Evolutionary conservation across 2,888 invertebrate species (phyloP), one percentile per base, ranked within the genome.

Genomic region (Pandemis cinnamomeana): DNA sequence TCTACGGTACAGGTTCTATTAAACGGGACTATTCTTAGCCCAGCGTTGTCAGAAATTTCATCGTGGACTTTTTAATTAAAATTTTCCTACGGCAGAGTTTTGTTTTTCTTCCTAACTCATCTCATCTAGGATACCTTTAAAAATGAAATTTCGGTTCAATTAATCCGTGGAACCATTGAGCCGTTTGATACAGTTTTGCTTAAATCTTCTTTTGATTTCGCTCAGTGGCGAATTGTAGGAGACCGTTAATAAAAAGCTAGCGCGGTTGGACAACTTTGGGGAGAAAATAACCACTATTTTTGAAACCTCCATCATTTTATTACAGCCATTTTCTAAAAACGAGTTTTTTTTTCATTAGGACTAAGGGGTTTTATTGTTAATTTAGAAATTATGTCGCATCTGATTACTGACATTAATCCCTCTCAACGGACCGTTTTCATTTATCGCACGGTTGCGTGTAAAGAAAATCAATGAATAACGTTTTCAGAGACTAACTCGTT

Each of bases 361-460:
- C 10, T 0, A 8, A 44, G 7, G 5, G 44, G 6, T 20, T 1
- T 20, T 27, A n/a, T 20, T 61, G 10, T 15, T 48, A n/a, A 69
- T 69, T 61, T 10, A 36, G 48, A 8, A 1, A 10, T 10, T 15
- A 48, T 11, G n/a, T 7, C 27, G 5, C 15, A 53, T 13, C 5
- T 4, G 46, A 20, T 46, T 63, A 63, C 20, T 55, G 13, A 11
- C 48, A 71, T 55, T 48, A 41, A 63, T 27, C 55, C 44, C 46
- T 11, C 13, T 13, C 8, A 42, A 20, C n/a, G 66, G 60, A 11
- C 51, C n/a, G 46, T 61, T 73, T 55, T 60, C 63, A 73, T 73
- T 61, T 60, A 61, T 61, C 70, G 64, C 58, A 66, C 44, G 64
- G 27, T 20, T 64, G 64, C 69, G n/a, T 73, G 63, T 63, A 41